Percentiles rank a stretch among this genome's conserved stretches.
Conservation (phyloP, 2,113 vertebrate genomes). For the Paracanthobrama guichenoti region DNA sequence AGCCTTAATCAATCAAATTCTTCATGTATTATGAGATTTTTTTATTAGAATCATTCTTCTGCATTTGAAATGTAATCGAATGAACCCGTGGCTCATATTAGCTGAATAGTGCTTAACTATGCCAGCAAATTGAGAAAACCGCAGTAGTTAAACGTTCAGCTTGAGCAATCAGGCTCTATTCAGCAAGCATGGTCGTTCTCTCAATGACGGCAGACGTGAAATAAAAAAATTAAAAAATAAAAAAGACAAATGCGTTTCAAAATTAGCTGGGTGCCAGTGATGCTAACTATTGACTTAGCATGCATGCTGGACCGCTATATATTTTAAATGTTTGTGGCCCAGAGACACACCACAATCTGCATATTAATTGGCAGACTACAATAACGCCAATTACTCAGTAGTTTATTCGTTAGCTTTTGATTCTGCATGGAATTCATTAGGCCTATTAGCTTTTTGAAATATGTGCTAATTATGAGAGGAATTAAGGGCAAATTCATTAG, state of each 20-base stretch:
- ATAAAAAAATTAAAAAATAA: too few species aligned
- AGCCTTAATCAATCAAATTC: conserved; percentile 41
- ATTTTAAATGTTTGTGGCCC: not conserved
- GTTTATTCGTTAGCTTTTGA: conserved; percentile 47
- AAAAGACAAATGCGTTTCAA: conserved; percentile 1
- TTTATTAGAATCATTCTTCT: conserved; percentile 41
- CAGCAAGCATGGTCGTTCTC: conserved; percentile 49
- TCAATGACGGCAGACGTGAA: conserved; percentile 43
- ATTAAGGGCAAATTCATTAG: conserved; percentile 55
- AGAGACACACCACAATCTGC: not conserved
- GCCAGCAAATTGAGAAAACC: conserved; percentile 66
- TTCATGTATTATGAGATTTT: conserved; percentile 4
- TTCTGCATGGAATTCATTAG: conserved; percentile 47
- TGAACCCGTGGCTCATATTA: conserved; percentile 10
- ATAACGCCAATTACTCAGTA: conserved; percentile 16
- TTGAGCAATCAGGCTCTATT: conserved; percentile 71
- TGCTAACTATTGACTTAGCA: conserved; percentile 29
- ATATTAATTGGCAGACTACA: conserved; percentile 36
- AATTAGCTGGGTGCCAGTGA: not conserved
- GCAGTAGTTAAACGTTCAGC: conserved; percentile 27
- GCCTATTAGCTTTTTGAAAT: too few species aligned
- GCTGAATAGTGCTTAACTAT: conserved; percentile 30
- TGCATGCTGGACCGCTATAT: not conserved
- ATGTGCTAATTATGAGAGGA: too few species aligned
- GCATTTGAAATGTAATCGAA: conserved; percentile 14